Conservation (phyloP, 2,888 invertebrate genomes). For the Acholoe squamosa region DNA sequence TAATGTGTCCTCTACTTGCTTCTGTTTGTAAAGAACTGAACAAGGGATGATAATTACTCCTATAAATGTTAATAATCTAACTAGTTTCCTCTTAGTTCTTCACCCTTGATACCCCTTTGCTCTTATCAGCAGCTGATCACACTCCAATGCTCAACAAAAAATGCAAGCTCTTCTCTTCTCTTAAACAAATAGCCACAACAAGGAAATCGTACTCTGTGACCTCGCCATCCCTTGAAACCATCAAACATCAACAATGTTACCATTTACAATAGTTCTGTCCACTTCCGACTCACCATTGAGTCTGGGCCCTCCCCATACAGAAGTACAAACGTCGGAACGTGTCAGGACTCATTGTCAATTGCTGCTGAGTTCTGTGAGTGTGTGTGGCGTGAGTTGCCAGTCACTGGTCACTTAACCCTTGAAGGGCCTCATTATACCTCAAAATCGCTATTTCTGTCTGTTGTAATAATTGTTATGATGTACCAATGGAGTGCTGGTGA, state of each 20-base stretch:
- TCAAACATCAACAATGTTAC: constrained; percentile 35
- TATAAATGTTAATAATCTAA: too few species aligned
- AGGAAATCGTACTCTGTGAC: background rate
- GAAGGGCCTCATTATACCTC: too few species aligned
- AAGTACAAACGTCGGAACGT: constrained; percentile 28
- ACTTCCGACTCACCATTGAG: constrained; percentile 10
- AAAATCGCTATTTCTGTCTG: too few species aligned
- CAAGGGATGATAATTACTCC: too few species aligned
- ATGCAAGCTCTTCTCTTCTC: background rate
- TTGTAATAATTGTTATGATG: too few species aligned
- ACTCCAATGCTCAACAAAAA: too few species aligned
- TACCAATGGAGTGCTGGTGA: too few species aligned
- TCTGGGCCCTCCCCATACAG: background rate
- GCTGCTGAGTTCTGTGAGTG: background rate
- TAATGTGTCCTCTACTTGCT: too few species aligned
- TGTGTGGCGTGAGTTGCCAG: constrained; percentile 1
- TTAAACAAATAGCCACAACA: background rate
- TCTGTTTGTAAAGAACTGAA: too few species aligned
- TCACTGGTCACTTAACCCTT: background rate
- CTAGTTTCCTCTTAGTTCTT: too few species aligned
- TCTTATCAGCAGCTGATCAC: too few species aligned
- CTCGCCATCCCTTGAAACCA: background rate
- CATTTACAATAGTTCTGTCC: constrained; percentile 15
- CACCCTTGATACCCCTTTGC: too few species aligned
- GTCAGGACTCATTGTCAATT: background rate